These are phyloP conservation scores for Myripristis murdjan DNA, from an alignment of 2,797 vertebrate species.

Conservation along the genomic window DNA sequence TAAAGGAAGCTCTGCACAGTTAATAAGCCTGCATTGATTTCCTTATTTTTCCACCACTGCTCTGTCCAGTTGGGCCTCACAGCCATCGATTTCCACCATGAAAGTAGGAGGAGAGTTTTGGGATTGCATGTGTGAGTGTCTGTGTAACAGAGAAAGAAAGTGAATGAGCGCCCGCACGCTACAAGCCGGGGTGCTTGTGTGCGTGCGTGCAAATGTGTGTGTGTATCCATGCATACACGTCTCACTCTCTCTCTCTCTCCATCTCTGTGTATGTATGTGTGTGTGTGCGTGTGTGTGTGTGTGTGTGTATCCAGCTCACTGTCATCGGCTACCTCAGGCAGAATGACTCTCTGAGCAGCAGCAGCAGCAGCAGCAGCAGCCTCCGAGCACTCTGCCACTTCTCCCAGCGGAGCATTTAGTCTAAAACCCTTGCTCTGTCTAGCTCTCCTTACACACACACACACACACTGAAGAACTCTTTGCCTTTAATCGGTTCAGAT, in stretches of 20 bases:
- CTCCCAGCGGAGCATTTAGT: constrained; percentile 66
- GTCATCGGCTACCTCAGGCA: constrained; percentile 49
- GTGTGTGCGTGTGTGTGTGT: constrained; percentile 10
- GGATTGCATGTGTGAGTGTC: constrained; percentile 56
- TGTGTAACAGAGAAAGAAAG: constrained; percentile 56
- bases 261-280: too few relatives aligned
- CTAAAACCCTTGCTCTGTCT: constrained; percentile 57
- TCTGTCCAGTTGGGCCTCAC: constrained; percentile 59
- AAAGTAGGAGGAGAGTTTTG: constrained; percentile 40
- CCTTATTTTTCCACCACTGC: constrained; percentile 72
- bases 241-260: too few relatives aligned
- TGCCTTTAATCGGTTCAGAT: constrained; percentile 57
- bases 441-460: constrained; percentile 32
- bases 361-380: not conserved
- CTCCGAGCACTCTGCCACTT: constrained; percentile 37
- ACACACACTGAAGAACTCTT: constrained; percentile 70
- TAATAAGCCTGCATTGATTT: constrained; percentile 83
- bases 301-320: constrained; percentile 27
- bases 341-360: constrained; percentile 48
- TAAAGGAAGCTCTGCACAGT: constrained; percentile 67
- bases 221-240: constrained; percentile 2
- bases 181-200: constrained; percentile 22
- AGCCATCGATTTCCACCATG: constrained; percentile 72
- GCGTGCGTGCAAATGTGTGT: constrained; percentile 5
- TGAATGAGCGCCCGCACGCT: constrained; percentile 46